phyloP scores from a whole-genome alignment of 2,797 vertebrate genomes.

The Tapirus indicus region DNA sequence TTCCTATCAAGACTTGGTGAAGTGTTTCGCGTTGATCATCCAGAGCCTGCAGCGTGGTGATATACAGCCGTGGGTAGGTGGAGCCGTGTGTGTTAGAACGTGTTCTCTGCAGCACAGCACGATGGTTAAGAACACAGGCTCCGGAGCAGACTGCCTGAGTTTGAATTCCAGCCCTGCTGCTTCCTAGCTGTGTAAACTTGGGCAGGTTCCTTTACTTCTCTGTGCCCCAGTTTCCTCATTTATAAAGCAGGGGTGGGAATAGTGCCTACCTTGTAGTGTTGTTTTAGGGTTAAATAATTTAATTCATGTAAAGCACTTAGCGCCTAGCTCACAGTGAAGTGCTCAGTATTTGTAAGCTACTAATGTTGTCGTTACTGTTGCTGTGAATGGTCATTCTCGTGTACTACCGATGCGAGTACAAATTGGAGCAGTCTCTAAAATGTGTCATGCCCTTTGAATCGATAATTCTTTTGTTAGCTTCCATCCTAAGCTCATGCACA shows the following conservation, averaged over 20 bases:
- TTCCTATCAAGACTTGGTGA: slow-evolving; percentile 94
- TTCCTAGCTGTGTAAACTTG: not conserved
- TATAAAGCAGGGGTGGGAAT: not conserved
- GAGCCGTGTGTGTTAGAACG: not conserved
- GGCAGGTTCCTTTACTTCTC: not conserved
- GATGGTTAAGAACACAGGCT: not conserved
- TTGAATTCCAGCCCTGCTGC: not conserved
- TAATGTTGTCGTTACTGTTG: not conserved
- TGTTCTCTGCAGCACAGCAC: not conserved
- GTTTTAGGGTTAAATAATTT: not conserved
- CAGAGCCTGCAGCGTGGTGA: slow-evolving; percentile 91
- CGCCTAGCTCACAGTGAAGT: not conserved
- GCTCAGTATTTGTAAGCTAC: not conserved
- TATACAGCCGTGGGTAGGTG: slow-evolving; percentile 96
- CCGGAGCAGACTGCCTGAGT: not conserved
- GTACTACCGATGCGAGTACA: not conserved
- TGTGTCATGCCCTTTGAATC: not conserved
- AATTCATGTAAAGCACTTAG: not conserved
- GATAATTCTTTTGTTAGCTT: not conserved
- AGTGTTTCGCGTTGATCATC: slow-evolving; percentile 93
- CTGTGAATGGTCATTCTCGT: not conserved
- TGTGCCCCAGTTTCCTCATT: not conserved
- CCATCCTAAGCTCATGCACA: not conserved
- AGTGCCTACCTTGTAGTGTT: not conserved
- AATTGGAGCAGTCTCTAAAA: not conserved